Evolutionary conservation across 2,797 vertebrate species (phyloP), one percentile per base, ranked within the genome.

Genomic region (Lepilemur ruficaudatus): DNA sequence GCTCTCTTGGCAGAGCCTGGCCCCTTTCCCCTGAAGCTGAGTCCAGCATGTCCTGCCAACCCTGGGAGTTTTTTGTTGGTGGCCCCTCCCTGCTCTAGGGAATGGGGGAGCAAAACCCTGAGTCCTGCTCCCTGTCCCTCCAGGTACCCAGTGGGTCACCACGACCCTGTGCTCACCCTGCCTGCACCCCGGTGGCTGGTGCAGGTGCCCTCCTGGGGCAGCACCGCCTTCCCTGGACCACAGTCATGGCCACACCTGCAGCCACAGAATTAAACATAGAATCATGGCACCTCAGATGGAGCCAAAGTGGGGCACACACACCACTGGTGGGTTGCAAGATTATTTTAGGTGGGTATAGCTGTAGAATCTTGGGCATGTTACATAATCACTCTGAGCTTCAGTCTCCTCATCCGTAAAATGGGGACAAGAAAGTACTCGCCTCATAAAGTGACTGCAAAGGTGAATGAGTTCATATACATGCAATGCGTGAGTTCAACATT

Each of bases 381-480:
- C 23, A 6, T 11, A 75, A 67, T 32, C 4, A 2, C 70, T 57
- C 63, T 7, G 15, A 72, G 59, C 69, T n/a, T 92, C 15, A 2
- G 83, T 59, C 85, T 91, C 38, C 89, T 73, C 78, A 69, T n/a
- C 69, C 78, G 43, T 89, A 50, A 96, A 95, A 83, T 38, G 78
- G 67, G 18, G 6, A 22, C 50, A 57, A 69, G 65, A 79, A 86
- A 70, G 25, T 18, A 76, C 43, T 28, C 25, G 7, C 23, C 46
- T 61, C 28, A n/a, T 8, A 65, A 84, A 83, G 80, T n/a, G 32
- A 67, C 8, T 28, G 14, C 22, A 11, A 93, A 65, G 30, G 46
- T 46, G 38, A 88, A 86, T 23, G n/a, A 50, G 32, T 41, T 46
- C 41, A 25, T 1, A 9, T 0, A 23, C 8, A 1, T 2, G 13